Conservation (phyloP, 2,888 invertebrate species). For the Brachypterus glaber region DNA sequence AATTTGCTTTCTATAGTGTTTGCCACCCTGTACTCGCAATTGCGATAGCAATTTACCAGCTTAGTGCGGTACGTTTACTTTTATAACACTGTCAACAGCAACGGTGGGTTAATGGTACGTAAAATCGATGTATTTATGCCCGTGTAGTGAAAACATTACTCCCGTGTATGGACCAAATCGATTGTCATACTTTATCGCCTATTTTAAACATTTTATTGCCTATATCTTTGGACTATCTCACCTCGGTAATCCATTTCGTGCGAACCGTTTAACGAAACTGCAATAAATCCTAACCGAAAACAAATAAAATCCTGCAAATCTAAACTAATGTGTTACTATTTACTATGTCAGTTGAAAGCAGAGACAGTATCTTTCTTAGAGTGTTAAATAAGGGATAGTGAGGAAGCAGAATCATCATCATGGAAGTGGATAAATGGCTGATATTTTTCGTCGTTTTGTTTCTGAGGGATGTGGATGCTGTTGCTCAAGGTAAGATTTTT, state of each 20-base stretch:
- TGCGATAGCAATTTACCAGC: conserved; percentile 24
- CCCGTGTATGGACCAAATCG: conserved; percentile 9
- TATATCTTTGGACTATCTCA: too few relatives aligned
- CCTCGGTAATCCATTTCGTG: too few relatives aligned
- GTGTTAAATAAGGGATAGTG: conserved; percentile 27
- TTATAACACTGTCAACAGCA: conserved; percentile 32
- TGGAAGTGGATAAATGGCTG: conserved; percentile 33
- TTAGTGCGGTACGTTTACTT: conserved; percentile 32
- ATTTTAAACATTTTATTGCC: too few relatives aligned
- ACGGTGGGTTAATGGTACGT: conserved; percentile 30
- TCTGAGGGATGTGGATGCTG: conserved; percentile 21
- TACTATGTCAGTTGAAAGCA: too few relatives aligned
- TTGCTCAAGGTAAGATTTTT: conserved; percentile 34
- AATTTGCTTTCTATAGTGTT: conserved; percentile 9
- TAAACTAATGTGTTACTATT: too few relatives aligned
- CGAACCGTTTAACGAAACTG: too few relatives aligned
- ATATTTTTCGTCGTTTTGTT: conserved; percentile 27
- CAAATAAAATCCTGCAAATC: too few relatives aligned
- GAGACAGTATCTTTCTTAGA: conserved; percentile 8
- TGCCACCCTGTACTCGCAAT: conserved; percentile 16
- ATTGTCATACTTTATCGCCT: background rate
- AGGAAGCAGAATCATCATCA: conserved; percentile 24
- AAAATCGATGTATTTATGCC: conserved; percentile 32
- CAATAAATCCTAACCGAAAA: too few relatives aligned
- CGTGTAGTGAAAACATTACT: conserved; percentile 26